These are phyloP conservation scores for Platypus cylindrus DNA, from an alignment of 2,888 invertebrate species.

Conservation along the genomic window DNA sequence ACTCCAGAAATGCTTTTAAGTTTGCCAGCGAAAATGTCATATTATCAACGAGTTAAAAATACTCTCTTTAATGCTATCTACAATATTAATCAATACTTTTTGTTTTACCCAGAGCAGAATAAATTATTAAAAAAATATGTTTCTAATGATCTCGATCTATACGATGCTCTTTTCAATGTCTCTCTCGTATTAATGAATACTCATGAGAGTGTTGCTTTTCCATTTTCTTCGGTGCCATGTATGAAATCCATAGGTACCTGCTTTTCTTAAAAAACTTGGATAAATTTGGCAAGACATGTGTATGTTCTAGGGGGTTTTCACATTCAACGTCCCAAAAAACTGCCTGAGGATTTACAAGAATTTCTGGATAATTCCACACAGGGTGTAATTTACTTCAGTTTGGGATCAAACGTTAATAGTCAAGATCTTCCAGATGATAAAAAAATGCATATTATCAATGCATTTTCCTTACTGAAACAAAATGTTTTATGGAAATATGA, in stretches of 20 bases:
- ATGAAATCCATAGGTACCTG: conserved; percentile 41
- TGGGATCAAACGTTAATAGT: conserved; percentile 46
- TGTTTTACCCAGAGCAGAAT: conserved; percentile 19
- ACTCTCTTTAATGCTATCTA: conserved; percentile 19
- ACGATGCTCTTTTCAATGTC: conserved; percentile 19
- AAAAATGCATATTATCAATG: conserved; percentile 40
- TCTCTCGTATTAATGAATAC: conserved; percentile 24
- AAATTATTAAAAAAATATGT: conserved; percentile 21
- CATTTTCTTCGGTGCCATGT: conserved; percentile 40
- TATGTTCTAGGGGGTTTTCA: conserved; percentile 36
- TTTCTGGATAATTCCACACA: conserved; percentile 39
- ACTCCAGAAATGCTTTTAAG: conserved; percentile 36
- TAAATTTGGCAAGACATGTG: too few relatives aligned
- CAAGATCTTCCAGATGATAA: conserved; percentile 41
- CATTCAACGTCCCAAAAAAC: conserved; percentile 19
- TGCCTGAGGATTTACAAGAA: conserved; percentile 36
- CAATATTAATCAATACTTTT: conserved; percentile 19
- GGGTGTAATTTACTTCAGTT: conserved; percentile 45
- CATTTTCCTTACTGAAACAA: conserved; percentile 45
- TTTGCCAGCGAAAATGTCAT: conserved; percentile 13
- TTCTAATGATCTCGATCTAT: conserved; percentile 19
- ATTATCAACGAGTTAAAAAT: conserved; percentile 14
- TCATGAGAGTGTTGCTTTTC: conserved; percentile 39
- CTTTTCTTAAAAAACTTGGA: too few relatives aligned
- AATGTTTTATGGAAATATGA: conserved; percentile 60